A percentile compares a stretch with the other conserved stretches of the same genome.
phyloP scores from a whole-genome alignment of 2,797 vertebrate genomes.

The Melanotaenia pygmaea region DNA sequence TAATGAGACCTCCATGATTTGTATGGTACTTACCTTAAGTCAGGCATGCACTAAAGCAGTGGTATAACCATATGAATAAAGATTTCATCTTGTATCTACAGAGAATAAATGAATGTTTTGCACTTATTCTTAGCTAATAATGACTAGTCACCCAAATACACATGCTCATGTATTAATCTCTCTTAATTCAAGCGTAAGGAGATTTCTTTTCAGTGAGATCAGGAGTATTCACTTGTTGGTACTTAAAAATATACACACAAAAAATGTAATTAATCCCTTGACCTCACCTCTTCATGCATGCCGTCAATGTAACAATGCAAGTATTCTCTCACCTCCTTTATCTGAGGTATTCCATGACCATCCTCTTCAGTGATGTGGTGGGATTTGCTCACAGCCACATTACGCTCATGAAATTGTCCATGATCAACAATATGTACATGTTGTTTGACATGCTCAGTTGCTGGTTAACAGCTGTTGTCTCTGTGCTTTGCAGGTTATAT shows the following conservation, averaged over 20 bases:
- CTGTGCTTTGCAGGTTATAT: conserved; percentile 76
- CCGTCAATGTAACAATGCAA: neutral
- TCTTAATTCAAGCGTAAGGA: neutral
- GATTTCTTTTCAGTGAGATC: neutral
- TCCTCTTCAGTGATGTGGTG: conserved; percentile 84
- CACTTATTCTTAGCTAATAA: neutral
- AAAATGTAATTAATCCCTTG: neutral
- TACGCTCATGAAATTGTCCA: conserved; percentile 83
- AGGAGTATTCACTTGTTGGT: neutral
- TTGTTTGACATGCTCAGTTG: conserved; percentile 83
- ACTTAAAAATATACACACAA: neutral
- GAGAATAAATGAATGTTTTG: neutral
- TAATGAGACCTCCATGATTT: neutral
- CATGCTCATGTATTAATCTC: neutral
- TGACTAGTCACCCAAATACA: neutral
- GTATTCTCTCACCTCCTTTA: neutral
- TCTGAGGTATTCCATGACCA: conserved; percentile 84
- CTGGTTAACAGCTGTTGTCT: neutral
- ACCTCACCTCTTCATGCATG: neutral
- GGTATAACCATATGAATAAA: neutral
- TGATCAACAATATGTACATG: conserved; percentile 85
- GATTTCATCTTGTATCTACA: neutral
- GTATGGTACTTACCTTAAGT: neutral
- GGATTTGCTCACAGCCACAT: conserved; percentile 85
- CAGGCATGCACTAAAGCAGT: neutral